Evolutionary conservation across 2,797 vertebrate species (phyloP), one percentile per base, ranked within the genome.

Genomic region (Nannoperca obscura): DNA sequence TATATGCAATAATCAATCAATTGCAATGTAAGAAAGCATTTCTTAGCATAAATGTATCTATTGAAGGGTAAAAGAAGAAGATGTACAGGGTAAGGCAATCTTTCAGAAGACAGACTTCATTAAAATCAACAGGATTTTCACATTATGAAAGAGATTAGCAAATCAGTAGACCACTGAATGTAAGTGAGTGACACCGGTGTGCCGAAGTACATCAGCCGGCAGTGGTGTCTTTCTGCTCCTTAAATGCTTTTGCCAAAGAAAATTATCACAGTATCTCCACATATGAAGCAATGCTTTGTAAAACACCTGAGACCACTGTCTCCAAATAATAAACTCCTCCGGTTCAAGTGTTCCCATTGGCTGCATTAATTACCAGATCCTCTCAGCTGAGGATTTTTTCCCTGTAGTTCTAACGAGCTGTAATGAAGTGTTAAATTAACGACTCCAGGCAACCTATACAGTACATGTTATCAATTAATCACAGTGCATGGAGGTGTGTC

Each of bases 371-470:
- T 86, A 86, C 38, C 68, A 72, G 65, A 60, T 86, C 80, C 32
- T 64, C 62, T 86, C 58, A 69, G 75, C 66, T 79, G 84, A 79
- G 70, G 46, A 19, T 68, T 65, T 7, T 76, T 55, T 38, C 47
- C 52, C 54, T 84, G 73, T 69, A 55, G 24, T 86, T 74, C 70
- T 80, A 86, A 87, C 44, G 46, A 88, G 74, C 87, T 75, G 74
- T 89, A 88, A 89, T 91, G 85, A 86, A 90, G 84, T 90, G 85
- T 82, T 86, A 85, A 90, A 89, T 91, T 80, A 90, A 87, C 24
- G 44, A 76, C 80, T 85, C 27, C 17, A 57, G 76, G 78, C 59
- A 83, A 85, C 75, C 76, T 78, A 75, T 75, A 79, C 74, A 75
- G 73, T 32, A 55, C 85, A 76, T 55, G 42, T 32, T 36, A 63